A percentile compares a stretch with the other conserved stretches of the same genome.
phyloP scores from a whole-genome alignment of 1,140 invertebrate species.

The Drosophila dunni region DNA sequence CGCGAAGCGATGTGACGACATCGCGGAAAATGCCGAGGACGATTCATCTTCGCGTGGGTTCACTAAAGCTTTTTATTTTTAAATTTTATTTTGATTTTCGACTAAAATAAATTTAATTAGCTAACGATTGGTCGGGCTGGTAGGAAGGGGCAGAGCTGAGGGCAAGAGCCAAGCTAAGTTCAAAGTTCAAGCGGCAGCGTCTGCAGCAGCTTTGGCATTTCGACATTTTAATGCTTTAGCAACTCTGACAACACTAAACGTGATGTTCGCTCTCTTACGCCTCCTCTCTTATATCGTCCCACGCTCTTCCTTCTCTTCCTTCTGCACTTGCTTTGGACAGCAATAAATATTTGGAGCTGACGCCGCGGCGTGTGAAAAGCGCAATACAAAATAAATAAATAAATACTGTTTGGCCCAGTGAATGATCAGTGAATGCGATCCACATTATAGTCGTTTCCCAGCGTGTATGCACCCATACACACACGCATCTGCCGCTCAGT shows the following conservation, averaged over 20 bases:
- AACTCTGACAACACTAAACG: conserved; percentile 56
- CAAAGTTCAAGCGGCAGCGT: conserved; percentile 43
- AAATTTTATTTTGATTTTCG: conserved; percentile 22
- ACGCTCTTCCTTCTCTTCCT: conserved; percentile 7
- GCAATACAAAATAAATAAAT: conserved; percentile 40
- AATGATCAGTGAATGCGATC: not conserved
- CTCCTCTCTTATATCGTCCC: not conserved
- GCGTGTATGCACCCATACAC: not conserved
- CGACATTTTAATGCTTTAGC: conserved; percentile 53
- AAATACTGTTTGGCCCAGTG: not conserved
- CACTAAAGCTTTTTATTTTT: conserved; percentile 34
- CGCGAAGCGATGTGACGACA: not conserved
- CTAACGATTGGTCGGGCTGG: conserved; percentile 47
- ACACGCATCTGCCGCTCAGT: conserved; percentile 33
- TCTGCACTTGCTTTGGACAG: conserved; percentile 19
- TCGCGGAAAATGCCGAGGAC: conserved; percentile 26
- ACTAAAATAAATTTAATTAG: conserved; percentile 76
- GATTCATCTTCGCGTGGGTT: conserved; percentile 59
- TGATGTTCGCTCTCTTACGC: conserved; percentile 27
- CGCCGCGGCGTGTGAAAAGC: conserved; percentile 56
- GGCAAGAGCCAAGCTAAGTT: conserved; percentile 30
- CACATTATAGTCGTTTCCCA: not conserved
- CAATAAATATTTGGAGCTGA: conserved; percentile 76
- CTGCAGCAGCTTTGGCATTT: conserved; percentile 65
- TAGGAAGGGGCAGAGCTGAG: not conserved